These are phyloP conservation scores for Mirza zaza DNA, from an alignment of 2,113 vertebrate genomes.

Conservation along the genomic window DNA sequence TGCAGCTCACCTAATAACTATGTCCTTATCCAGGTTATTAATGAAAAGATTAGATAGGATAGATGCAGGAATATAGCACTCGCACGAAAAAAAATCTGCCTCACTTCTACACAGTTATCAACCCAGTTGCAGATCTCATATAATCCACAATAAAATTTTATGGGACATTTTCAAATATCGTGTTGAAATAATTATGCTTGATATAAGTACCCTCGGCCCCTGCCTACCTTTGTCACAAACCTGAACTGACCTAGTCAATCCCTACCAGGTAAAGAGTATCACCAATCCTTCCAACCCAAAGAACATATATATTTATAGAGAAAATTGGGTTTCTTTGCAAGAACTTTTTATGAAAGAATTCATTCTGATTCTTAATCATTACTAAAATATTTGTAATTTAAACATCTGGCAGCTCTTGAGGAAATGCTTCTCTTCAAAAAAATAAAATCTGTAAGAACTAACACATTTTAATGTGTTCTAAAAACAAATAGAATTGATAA, in stretches of 20 bases:
- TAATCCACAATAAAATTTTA: not conserved
- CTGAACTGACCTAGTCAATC: not conserved
- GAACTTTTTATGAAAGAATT: not conserved
- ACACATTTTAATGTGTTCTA: not conserved
- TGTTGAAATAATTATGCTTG: not conserved
- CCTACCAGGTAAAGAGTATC: not conserved
- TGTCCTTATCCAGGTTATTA: not conserved
- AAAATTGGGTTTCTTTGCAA: not conserved
- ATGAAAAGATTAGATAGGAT: not conserved
- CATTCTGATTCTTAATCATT: not conserved
- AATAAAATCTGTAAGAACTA: not conserved
- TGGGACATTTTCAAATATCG: not conserved
- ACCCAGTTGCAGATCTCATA: not conserved
- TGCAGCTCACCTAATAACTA: not conserved
- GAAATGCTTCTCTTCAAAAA: slow-evolving; percentile 28
- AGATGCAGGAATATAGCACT: not conserved
- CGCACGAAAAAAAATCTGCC: not conserved
- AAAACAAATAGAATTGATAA: slow-evolving; percentile 31
- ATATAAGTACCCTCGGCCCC: not conserved
- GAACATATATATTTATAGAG: not conserved
- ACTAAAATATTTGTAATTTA: slow-evolving; percentile 17
- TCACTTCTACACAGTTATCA: not conserved
- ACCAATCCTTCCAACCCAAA: not conserved
- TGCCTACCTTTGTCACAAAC: not conserved
- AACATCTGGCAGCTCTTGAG: not conserved